phyloP scores from a whole-genome alignment of 2,888 invertebrate species.

The Imbricaverruca yamaguchii region DNA sequence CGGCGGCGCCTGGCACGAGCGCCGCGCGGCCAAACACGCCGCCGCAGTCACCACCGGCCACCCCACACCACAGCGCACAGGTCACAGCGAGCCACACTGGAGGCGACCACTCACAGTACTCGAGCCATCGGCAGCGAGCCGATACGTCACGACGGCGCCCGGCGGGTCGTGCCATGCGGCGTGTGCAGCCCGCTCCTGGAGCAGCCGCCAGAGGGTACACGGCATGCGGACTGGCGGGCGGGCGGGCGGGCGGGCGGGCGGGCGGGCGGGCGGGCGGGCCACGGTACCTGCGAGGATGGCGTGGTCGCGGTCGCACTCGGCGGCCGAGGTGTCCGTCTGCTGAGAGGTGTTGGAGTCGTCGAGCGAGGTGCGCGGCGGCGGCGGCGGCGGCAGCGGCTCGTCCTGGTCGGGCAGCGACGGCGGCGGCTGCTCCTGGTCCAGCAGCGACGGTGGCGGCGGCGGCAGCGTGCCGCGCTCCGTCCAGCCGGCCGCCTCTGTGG shows the following conservation, averaged over 20 bases:
- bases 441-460: slow-evolving; percentile 7
- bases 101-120: too few species aligned
- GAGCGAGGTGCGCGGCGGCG: slow-evolving; percentile 1
- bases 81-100: too few species aligned
- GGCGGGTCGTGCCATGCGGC: too few species aligned
- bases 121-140: too few species aligned
- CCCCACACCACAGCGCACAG: background rate
- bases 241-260: background rate
- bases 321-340: slow-evolving; percentile 22
- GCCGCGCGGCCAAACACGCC: background rate
- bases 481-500: background rate
- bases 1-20: background rate
- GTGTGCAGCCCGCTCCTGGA: too few species aligned
- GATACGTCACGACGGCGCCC: background rate
- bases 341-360: slow-evolving; percentile 12
- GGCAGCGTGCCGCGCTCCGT: slow-evolving; percentile 6
- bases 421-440: background rate
- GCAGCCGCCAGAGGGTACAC: background rate
- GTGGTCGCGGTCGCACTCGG: slow-evolving; percentile 19
- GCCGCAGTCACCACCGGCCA: background rate
- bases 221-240: background rate
- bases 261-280: background rate
- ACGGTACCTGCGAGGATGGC: background rate
- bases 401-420: background rate
- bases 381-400: slow-evolving; percentile 20